Conservation (phyloP, 2,113 vertebrate species). For the Pseudopodoces humilis region DNA sequence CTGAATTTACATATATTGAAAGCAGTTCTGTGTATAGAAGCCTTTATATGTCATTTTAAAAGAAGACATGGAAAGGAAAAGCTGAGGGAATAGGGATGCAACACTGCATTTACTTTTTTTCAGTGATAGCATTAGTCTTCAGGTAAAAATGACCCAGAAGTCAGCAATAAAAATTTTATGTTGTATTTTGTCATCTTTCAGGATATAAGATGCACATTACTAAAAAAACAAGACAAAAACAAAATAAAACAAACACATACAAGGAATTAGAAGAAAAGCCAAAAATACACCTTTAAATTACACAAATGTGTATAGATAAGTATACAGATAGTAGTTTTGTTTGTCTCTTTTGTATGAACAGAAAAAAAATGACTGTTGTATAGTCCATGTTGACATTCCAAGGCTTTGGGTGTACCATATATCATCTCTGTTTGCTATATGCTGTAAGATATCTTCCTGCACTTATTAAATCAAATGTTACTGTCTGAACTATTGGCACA, state of each 20-base stretch:
- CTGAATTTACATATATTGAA: background rate
- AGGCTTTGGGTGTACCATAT: background rate
- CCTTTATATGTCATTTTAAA: background rate
- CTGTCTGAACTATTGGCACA: background rate
- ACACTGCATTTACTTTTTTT: background rate
- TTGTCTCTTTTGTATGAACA: background rate
- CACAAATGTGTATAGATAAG: background rate
- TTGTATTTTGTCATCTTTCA: background rate
- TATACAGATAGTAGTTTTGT: background rate
- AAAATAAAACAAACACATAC: background rate
- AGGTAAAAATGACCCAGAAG: background rate
- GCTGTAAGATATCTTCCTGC: background rate
- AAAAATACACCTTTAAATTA: background rate
- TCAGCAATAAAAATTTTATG: background rate
- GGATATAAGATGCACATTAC: background rate
- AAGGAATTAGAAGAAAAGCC: background rate
- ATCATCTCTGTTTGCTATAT: background rate
- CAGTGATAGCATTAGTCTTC: background rate
- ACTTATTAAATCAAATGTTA: background rate
- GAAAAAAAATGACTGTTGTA: rapidly evolving
- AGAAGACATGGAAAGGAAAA: background rate
- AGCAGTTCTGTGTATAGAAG: background rate
- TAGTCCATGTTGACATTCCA: background rate
- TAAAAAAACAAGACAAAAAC: background rate
- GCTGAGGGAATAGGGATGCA: background rate